A percentile compares a stretch with the other conserved stretches of the same genome.
Conservation (phyloP, 2,113 vertebrate genomes). For the Oncorhynchus kisutch region DNA sequence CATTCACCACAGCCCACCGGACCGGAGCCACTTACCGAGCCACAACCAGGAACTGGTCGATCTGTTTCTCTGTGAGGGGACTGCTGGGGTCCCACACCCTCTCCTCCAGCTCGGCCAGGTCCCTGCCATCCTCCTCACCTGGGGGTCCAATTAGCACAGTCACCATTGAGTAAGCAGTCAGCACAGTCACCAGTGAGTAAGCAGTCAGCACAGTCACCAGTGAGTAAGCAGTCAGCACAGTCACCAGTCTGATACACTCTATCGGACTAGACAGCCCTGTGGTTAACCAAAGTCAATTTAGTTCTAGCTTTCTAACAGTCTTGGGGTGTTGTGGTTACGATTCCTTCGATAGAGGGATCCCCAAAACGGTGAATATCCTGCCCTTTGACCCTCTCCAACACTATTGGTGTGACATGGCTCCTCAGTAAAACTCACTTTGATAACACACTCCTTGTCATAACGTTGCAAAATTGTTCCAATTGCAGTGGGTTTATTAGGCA, state of each 20-base stretch:
- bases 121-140: conserved; percentile 89
- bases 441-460: background rate
- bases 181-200: background rate
- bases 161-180: background rate
- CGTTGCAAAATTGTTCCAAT: background rate
- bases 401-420: background rate
- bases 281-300: background rate
- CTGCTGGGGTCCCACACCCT: conserved; percentile 93
- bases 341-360: no score
- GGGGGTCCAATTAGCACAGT: background rate
- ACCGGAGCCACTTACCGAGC: conserved; percentile 82
- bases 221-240: background rate
- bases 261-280: background rate
- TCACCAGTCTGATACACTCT: background rate
- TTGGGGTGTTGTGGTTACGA: no score
- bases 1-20: background rate
- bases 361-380: no score
- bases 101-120: conserved; percentile 90
- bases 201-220: background rate
- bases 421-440: background rate
- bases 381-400: background rate
- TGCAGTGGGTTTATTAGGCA: background rate
- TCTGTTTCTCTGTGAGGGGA: conserved; percentile 90
- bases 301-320: no score
- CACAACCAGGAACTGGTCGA: conserved; percentile 98